Conservation (phyloP, 1,140 invertebrate genomes). For the Zaprionus nigranus region DNA sequence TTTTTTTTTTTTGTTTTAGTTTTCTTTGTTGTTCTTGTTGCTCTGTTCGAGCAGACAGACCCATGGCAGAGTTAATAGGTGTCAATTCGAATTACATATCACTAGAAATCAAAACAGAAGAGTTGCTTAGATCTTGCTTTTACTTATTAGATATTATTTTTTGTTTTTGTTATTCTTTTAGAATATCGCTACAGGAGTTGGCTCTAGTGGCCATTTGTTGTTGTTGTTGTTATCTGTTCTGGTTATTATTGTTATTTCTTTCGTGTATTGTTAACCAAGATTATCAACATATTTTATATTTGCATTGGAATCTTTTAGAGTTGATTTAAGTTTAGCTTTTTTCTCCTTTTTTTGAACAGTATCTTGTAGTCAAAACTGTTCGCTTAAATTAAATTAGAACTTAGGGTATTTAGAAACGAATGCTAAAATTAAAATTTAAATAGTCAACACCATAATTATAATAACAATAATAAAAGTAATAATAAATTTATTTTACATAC, state of each 20-base stretch:
- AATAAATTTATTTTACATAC: constrained; percentile 77
- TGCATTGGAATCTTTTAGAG: constrained; percentile 41
- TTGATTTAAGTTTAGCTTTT: constrained; percentile 44
- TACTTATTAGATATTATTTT: constrained; percentile 30
- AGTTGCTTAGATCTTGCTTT: constrained; percentile 39
- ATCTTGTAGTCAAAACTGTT: constrained; percentile 19
- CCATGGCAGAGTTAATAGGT: constrained; percentile 69
- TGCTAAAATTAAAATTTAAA: constrained; percentile 43
- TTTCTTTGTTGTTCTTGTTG: constrained; percentile 42
- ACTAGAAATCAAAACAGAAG: constrained; percentile 76
- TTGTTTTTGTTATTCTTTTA: constrained; percentile 65
- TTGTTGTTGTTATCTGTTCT: constrained; percentile 38
- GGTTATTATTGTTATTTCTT: constrained; percentile 43
- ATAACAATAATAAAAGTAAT: constrained; percentile 59
- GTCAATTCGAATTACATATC: constrained; percentile 71
- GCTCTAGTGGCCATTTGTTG: constrained; percentile 60
- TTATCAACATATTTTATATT: constrained; percentile 43
- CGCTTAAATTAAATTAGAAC: constrained; percentile 52
- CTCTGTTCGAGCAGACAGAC: constrained; percentile 59
- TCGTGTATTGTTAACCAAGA: constrained; percentile 58
- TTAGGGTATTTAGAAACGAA: constrained; percentile 60
- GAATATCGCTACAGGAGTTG: constrained; percentile 76
- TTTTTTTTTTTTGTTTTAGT: constrained; percentile 26
- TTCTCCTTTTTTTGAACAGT: constrained; percentile 24
- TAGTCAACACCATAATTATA: constrained; percentile 53